Percentiles rank a stretch among this genome's conserved stretches.
Evolutionary conservation across 2,113 vertebrate genomes (phyloP).

Genomic region (Lota lota): DNA sequence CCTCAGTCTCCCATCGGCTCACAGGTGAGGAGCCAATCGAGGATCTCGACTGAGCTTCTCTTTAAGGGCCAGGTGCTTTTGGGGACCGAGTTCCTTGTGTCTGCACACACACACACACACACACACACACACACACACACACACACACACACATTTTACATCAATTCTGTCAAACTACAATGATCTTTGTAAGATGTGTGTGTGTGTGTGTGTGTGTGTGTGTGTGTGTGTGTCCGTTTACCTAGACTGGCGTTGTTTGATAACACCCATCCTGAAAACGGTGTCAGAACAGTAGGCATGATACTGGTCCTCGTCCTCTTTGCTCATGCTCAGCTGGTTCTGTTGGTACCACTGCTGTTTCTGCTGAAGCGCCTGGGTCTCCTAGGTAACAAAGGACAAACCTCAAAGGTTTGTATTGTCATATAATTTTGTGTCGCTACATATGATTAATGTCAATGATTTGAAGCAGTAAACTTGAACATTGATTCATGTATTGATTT

Average conservation of each 20-base stretch:
- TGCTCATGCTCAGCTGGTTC: slow-evolving; percentile 61
- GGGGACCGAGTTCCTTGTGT: slow-evolving; percentile 65
- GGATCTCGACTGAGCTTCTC: slow-evolving; percentile 73
- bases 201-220: not conserved
- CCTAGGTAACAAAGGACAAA: slow-evolving; percentile 54
- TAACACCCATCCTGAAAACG: slow-evolving; percentile 67
- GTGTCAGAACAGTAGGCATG: slow-evolving; percentile 65
- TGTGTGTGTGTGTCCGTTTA: not conserved
- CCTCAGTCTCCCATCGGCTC: not conserved
- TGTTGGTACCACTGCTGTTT: slow-evolving; percentile 76
- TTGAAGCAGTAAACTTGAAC: no score
- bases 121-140: not conserved
- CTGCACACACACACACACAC: slow-evolving; percentile 41
- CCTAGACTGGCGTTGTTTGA: slow-evolving; percentile 48
- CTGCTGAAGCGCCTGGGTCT: slow-evolving; percentile 71
- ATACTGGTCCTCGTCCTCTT: slow-evolving; percentile 65
- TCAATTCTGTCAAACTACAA: not conserved
- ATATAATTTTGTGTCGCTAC: not conserved
- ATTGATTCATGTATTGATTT: no score
- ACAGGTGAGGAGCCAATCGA: slow-evolving; percentile 43
- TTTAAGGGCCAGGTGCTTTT: slow-evolving; percentile 66
- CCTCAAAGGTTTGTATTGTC: not conserved
- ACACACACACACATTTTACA: not conserved
- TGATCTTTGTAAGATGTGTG: not conserved
- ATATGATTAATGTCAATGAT: not conserved